A percentile compares a stretch with the other conserved stretches of the same genome.
Conservation (phyloP, 2,797 vertebrate species). For the Phrynocephalus forsythii region DNA sequence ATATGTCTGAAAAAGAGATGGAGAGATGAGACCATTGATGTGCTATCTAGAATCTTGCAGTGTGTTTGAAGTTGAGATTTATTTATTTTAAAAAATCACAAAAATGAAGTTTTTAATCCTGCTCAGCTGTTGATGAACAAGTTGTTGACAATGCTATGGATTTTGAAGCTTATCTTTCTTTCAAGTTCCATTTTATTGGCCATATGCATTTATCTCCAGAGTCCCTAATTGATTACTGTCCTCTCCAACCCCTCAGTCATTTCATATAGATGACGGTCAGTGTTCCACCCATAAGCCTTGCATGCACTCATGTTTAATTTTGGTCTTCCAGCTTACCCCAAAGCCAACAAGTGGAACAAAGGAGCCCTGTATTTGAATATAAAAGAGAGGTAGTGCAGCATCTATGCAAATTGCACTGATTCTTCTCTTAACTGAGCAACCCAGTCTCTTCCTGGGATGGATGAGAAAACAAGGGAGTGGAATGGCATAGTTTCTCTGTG, state of each 20-base stretch:
- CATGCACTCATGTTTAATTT: not conserved
- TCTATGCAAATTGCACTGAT: not conserved
- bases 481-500: not conserved
- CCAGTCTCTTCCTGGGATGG: not conserved
- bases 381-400: too few species aligned
- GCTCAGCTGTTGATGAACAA: not conserved
- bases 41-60: not conserved
- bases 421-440: not conserved
- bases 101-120: not conserved
- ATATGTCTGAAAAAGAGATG: too few species aligned
- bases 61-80: not conserved
- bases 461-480: not conserved
- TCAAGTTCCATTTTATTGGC: not conserved
- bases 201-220: not conserved
- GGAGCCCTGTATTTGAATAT: too few species aligned
- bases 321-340: not conserved
- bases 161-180: not conserved
- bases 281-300: not conserved
- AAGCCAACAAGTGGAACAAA: too few species aligned
- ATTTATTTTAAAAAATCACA: too few species aligned
- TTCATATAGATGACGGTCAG: not conserved
- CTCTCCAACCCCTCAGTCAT: not conserved
- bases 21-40: not conserved
- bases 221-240: not conserved
- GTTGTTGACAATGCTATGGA: not conserved